A percentile compares a stretch with the other conserved stretches of the same genome.
Evolutionary conservation across 2,797 vertebrate species (phyloP).

Genomic region (Forpus xanthops): DNA sequence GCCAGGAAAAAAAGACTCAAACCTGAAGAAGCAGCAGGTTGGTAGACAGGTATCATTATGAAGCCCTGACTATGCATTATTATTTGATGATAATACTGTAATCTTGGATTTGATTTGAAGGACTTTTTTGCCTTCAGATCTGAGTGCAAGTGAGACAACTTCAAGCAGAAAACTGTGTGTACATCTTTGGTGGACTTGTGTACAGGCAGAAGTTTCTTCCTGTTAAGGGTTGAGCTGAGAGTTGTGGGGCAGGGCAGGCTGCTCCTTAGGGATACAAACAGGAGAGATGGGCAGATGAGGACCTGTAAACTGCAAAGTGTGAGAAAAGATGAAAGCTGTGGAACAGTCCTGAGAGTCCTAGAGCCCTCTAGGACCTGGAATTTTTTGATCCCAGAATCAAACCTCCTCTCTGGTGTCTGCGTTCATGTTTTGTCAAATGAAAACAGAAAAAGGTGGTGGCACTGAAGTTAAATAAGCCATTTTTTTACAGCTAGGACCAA

Average conservation of each 20-base stretch:
- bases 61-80: background rate
- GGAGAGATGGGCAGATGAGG: background rate
- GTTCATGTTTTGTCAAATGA: constrained; percentile 42
- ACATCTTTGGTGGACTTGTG: background rate
- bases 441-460: constrained; percentile 74
- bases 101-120: background rate
- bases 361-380: background rate
- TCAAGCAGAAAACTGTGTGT: background rate
- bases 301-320: background rate
- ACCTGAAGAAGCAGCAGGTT: background rate
- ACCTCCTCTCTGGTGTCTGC: background rate
- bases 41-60: background rate
- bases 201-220: background rate
- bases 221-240: background rate
- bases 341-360: background rate
- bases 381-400: background rate
- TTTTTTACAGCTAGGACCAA: constrained; percentile 70
- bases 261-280: background rate
- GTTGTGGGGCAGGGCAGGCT: background rate
- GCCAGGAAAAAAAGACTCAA: background rate
- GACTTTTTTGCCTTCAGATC: background rate
- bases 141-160: background rate
- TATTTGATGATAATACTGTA: background rate
- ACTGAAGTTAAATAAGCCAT: constrained; percentile 76
- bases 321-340: background rate